Percentiles rank a stretch among this genome's conserved stretches.
Conservation (phyloP, 2,888 invertebrate species). For the Parapristionchus giblindavisi region DNA sequence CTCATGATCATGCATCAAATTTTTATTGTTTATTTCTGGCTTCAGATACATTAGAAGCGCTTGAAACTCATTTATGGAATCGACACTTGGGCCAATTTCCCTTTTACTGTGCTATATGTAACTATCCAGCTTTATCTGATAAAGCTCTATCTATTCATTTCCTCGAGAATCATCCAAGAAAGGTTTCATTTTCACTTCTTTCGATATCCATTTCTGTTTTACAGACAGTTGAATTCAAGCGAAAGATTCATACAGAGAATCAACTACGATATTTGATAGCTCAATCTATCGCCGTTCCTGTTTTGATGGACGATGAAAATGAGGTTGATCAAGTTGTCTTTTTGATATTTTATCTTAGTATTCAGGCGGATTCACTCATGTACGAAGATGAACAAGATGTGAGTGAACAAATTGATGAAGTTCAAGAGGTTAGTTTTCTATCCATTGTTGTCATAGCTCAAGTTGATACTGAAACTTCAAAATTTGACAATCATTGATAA, state of each 20-base stretch:
- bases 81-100: conserved; percentile 53
- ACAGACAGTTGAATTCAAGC: conserved; percentile 48
- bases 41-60: conserved; percentile 48
- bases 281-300: conserved; percentile 52
- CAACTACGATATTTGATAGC: conserved; percentile 52
- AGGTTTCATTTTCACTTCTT: conserved; percentile 12
- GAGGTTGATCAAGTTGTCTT: background rate
- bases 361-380: background rate
- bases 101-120: conserved; percentile 49
- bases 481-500: too few species aligned
- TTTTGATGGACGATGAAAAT: conserved; percentile 41
- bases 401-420: too few species aligned
- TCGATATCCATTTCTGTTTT: conserved; percentile 31
- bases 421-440: background rate
- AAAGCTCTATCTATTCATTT: conserved; percentile 45
- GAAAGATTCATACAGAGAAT: conserved; percentile 52
- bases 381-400: too few species aligned
- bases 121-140: conserved; percentile 49
- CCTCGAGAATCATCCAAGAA: conserved; percentile 38
- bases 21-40: background rate
- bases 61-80: conserved; percentile 58
- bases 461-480: background rate
- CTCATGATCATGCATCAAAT: background rate
- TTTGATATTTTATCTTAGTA: background rate
- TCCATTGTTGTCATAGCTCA: background rate